These are phyloP conservation scores for Phaenicophaeus curvirostris DNA, from an alignment of 2,797 vertebrate genomes.

Conservation along the genomic window DNA sequence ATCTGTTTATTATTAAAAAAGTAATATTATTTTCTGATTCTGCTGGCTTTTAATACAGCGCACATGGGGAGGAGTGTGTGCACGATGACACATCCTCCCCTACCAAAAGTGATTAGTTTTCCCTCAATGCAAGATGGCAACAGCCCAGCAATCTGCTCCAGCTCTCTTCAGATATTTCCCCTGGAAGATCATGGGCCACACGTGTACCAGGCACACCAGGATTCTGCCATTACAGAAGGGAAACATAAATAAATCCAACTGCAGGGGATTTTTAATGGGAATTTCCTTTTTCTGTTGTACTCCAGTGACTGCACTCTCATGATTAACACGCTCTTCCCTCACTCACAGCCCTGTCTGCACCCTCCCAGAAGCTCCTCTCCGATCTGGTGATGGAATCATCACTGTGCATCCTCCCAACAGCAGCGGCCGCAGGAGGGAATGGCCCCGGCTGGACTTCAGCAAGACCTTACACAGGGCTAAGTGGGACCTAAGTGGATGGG, in stretches of 20 bases:
- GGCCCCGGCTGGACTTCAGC: not conserved
- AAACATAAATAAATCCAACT: not conserved
- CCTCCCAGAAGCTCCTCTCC: not conserved
- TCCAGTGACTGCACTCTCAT: too few species aligned
- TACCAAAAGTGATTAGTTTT: not conserved
- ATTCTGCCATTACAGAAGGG: not conserved
- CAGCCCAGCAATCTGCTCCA: not conserved
- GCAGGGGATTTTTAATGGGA: not conserved
- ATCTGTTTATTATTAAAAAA: slow-evolving; percentile 69
- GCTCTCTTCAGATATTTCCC: not conserved
- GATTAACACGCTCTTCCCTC: rapidly evolving
- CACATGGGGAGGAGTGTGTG: not conserved
- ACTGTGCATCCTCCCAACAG: not conserved
- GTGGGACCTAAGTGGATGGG: not conserved
- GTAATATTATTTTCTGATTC: slow-evolving; percentile 57
- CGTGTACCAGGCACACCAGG: not conserved
- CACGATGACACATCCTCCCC: not conserved
- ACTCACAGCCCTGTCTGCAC: not conserved
- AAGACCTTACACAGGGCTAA: not conserved
- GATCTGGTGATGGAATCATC: rapidly evolving
- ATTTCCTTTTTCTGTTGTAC: not conserved
- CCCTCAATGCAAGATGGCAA: not conserved
- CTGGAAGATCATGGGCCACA: not conserved
- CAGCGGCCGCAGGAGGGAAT: rapidly evolving
- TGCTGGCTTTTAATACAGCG: not conserved